Evolutionary conservation across 2,113 vertebrate genomes (phyloP), one percentile per base, ranked within the genome.

Genomic region (Scophthalmus maximus): DNA sequence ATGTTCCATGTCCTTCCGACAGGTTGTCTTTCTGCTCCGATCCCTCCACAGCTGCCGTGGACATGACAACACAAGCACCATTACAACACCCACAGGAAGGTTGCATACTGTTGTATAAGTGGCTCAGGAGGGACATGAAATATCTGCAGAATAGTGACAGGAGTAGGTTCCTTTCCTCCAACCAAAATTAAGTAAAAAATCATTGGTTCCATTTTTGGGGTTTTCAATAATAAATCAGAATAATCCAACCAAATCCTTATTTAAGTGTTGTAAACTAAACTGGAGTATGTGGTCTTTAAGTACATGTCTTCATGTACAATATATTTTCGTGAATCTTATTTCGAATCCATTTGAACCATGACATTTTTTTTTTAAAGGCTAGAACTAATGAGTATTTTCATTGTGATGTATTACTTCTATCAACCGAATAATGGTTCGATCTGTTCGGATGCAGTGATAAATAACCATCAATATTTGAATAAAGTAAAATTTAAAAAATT

Each of bases 41-140:
- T 42, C 40, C 17, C 22, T 55, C 10, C 46, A 72, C 78, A 71
- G 65, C 79, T 80, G 79, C 40, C 26, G 71, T 61, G 53, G 68
- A 38, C 14, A 3, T 1, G 12, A 15, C 36, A 15, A 38, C 9
- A 23, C 12, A 20, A 23, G 10, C 46, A 49, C 47, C 30, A 52
- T 55, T 14, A 62, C 22, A 51, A 22, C 52, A 63, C 23, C 27
- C 53, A 44, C 52, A 69, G n/a, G 55, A 57, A 34, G 51, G 29
- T 34, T 22, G 27, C 55, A 58, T 14, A 51, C 64, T 53, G 1
- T n/a, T n/a, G 26, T 23, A 6, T 22, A 23, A 26, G 52, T 52
- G 30, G 8, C 27, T 53, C n/a, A 3, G 56, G 20, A 57, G 1
- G 44, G 15, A 34, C 3, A 44, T 56, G 23, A 26, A 69, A 60